phyloP scores from a whole-genome alignment of 37 sponge, comb jelly and placozoan species.

The Beroe ovata region DNA sequence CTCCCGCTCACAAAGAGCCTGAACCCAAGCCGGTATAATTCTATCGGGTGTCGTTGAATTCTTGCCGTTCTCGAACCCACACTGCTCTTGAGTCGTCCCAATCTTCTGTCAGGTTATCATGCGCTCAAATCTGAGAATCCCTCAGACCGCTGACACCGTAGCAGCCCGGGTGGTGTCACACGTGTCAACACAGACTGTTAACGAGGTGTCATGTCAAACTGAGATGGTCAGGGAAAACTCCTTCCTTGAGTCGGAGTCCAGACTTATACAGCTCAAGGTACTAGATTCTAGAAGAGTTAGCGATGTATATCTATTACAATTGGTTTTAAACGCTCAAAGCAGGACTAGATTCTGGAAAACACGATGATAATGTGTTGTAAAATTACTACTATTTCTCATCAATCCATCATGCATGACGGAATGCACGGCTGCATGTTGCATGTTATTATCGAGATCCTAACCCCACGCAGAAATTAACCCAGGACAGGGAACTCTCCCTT shows the following conservation, averaged over 20 bases:
- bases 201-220: constrained; percentile 55
- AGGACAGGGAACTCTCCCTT: constrained; percentile 20
- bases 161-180: neutral
- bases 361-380: too few relatives aligned
- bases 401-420: too few relatives aligned
- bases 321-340: too few relatives aligned
- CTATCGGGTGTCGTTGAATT: too few relatives aligned
- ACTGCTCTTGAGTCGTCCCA: too few relatives aligned
- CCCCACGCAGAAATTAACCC: neutral
- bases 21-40: neutral
- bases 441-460: neutral
- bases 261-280: constrained; percentile 59
- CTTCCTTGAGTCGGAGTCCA: constrained; percentile 4
- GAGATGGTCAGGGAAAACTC: constrained; percentile 4
- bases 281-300: too few relatives aligned
- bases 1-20: neutral
- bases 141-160: neutral
- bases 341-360: too few relatives aligned
- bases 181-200: constrained; percentile 35
- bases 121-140: neutral
- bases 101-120: neutral
- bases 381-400: too few relatives aligned
- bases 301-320: too few relatives aligned
- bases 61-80: too few relatives aligned
- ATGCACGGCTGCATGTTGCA: too few relatives aligned